Evolutionary conservation across 2,888 invertebrate species (phyloP).

Genomic region (Drymonia ruficornis): DNA sequence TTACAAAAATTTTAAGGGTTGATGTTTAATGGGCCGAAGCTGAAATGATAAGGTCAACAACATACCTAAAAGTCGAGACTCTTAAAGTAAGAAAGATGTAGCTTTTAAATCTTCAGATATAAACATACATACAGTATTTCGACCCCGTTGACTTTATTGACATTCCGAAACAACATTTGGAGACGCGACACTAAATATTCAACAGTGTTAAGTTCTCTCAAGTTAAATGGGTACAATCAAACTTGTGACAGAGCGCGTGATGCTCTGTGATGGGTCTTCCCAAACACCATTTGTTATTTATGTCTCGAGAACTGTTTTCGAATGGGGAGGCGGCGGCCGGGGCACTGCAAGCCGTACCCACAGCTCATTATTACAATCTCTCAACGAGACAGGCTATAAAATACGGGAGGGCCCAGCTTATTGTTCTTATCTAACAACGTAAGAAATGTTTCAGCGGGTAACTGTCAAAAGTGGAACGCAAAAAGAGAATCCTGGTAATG

Average conservation of each 20-base stretch:
- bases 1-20: no score
- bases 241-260: conserved; percentile 57
- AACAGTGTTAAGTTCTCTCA: conserved; percentile 46
- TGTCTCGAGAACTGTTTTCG: conserved; percentile 44
- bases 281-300: conserved; percentile 68
- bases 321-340: conserved; percentile 8
- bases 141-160: conserved; percentile 22
- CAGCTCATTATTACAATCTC: conserved; percentile 16
- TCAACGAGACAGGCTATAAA: conserved; percentile 16
- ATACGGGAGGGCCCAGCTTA: conserved; percentile 14
- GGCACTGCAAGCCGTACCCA: conserved; percentile 2
- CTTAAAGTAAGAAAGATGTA: no score
- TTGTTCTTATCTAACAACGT: conserved; percentile 31
- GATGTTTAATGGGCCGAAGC: no score
- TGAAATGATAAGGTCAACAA: no score
- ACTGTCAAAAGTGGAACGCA: conserved; percentile 23
- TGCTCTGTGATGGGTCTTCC: conserved; percentile 53
- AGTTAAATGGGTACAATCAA: conserved; percentile 68
- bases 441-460: conserved; percentile 26
- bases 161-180: conserved; percentile 23
- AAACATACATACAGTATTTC: not conserved
- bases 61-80: no score
- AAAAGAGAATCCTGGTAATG: conserved; percentile 17
- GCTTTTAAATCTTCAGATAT: not conserved
- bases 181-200: conserved; percentile 45